These are phyloP conservation scores for Meteorus colon DNA, from an alignment of 2,888 invertebrate genomes.

Conservation along the genomic window DNA sequence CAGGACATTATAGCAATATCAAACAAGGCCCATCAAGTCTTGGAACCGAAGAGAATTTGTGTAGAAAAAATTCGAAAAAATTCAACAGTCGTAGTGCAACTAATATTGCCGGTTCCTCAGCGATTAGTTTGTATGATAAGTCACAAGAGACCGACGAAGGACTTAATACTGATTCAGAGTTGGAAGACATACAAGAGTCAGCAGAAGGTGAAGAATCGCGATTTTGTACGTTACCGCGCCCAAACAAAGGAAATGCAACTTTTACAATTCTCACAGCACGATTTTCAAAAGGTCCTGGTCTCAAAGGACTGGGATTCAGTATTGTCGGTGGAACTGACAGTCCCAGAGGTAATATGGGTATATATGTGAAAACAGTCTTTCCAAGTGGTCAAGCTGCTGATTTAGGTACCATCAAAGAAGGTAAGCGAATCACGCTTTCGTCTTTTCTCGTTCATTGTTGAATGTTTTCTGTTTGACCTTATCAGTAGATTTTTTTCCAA, in stretches of 20 bases:
- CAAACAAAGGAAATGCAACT: slow-evolving; percentile 74
- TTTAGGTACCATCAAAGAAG: slow-evolving; percentile 85
- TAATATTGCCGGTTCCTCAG: slow-evolving; percentile 65
- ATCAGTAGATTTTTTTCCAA: not conserved
- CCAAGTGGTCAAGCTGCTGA: slow-evolving; percentile 90
- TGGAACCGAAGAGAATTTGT: slow-evolving; percentile 58
- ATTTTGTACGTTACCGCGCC: slow-evolving; percentile 78
- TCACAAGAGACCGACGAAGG: slow-evolving; percentile 68
- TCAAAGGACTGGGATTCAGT: slow-evolving; percentile 90
- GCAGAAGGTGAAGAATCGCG: slow-evolving; percentile 76
- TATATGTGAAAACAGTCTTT: slow-evolving; percentile 91
- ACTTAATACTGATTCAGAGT: slow-evolving; percentile 68
- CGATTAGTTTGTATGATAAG: slow-evolving; percentile 54
- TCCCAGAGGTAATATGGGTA: slow-evolving; percentile 89
- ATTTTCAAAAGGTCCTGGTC: slow-evolving; percentile 87
- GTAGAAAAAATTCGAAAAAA: slow-evolving; percentile 57
- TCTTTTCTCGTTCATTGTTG: slow-evolving; percentile 54
- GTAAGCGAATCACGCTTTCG: slow-evolving; percentile 72
- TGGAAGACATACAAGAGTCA: slow-evolving; percentile 73
- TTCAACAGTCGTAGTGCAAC: slow-evolving; percentile 65
- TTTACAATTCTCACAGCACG: slow-evolving; percentile 77
- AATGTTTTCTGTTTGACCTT: not conserved
- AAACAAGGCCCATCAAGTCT: slow-evolving; percentile 63
- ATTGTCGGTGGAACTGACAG: slow-evolving; percentile 92
- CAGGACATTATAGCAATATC: slow-evolving; percentile 49